A percentile compares a stretch with the other conserved stretches of the same genome.
These are phyloP conservation scores for Drosophila parthenogenetica DNA, from an alignment of 2,888 invertebrate species.

Conservation along the genomic window DNA sequence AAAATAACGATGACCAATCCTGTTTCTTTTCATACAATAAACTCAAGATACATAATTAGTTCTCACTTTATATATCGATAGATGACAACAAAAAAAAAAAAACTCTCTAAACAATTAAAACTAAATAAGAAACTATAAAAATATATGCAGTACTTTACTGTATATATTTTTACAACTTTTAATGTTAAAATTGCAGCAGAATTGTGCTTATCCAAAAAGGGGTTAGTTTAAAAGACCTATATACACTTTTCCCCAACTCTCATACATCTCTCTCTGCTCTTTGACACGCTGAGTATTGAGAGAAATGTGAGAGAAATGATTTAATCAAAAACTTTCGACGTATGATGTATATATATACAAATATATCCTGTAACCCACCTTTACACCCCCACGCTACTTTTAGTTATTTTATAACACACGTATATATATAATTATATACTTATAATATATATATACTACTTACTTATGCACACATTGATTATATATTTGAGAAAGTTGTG, in stretches of 20 bases:
- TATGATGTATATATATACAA: constrained; percentile 8
- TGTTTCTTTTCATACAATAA: constrained; percentile 70
- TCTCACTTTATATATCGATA: constrained; percentile 38
- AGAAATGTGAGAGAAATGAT: constrained; percentile 8
- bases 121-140: constrained; percentile 15
- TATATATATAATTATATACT: constrained; percentile 14
- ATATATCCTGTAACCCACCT: constrained; percentile 15
- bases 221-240: constrained; percentile 25
- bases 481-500: constrained; percentile 65
- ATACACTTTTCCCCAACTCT: background rate
- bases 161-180: constrained; percentile 11
- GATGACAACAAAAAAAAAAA: constrained; percentile 12
- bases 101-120: constrained; percentile 8
- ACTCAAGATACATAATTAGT: constrained; percentile 38
- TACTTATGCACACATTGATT: constrained; percentile 33
- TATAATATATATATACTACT: constrained; percentile 12
- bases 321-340: background rate
- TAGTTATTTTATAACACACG: constrained; percentile 30
- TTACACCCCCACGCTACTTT: constrained; percentile 17
- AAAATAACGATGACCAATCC: constrained; percentile 64
- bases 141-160: constrained; percentile 8
- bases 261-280: constrained; percentile 19
- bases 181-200: constrained; percentile 50
- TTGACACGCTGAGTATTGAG: constrained; percentile 27
- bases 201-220: constrained; percentile 28